phyloP scores from a whole-genome alignment of 2,888 invertebrate genomes.

The Pteria penguin region DNA sequence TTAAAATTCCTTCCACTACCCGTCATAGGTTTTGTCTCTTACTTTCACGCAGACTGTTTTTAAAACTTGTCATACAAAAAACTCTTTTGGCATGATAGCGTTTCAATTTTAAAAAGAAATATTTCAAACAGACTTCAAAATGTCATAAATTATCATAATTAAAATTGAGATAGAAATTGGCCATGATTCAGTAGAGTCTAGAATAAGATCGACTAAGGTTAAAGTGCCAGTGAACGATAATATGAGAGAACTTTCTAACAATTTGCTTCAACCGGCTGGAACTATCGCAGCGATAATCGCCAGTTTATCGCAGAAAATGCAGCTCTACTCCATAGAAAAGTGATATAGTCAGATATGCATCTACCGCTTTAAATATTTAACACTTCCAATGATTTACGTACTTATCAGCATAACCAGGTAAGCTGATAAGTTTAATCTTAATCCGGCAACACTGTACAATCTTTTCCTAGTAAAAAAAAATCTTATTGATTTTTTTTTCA shows the following conservation, averaged over 20 bases:
- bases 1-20: conserved; percentile 12
- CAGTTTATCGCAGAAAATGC: neutral
- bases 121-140: neutral
- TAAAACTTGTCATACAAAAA: neutral
- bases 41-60: neutral
- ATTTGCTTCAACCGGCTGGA: neutral
- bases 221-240: neutral
- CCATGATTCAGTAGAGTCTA: neutral
- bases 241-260: neutral
- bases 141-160: neutral
- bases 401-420: neutral
- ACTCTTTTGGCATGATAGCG: neutral
- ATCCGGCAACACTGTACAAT: too few species aligned
- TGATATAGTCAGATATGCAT: neutral
- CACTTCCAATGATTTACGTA: neutral
- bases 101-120: neutral
- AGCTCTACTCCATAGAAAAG: neutral
- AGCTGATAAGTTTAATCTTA: too few species aligned
- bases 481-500: too few species aligned
- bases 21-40: neutral
- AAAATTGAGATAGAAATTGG: neutral
- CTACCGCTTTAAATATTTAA: neutral
- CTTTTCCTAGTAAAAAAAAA: too few species aligned
- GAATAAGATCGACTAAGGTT: neutral
- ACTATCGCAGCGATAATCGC: neutral